Evolutionary conservation across 2,888 invertebrate genomes (phyloP), one percentile per base, ranked within the genome.

Genomic region (Watsonalla cultraria): DNA sequence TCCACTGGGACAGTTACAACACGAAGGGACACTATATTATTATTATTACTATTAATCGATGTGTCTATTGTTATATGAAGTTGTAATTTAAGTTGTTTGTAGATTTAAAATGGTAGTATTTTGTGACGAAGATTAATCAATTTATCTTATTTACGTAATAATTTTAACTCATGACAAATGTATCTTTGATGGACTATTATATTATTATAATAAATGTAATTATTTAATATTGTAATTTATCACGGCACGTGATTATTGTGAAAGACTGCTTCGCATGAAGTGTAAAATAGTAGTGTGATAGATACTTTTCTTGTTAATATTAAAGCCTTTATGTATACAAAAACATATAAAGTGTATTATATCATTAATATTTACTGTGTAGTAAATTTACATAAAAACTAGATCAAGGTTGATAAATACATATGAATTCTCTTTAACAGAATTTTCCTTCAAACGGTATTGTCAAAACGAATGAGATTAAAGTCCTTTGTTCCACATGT

Each of bases 41-140:
- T 48, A 59, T 56, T 52, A 64, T 65, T 59, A 65, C 68, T 67
- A 55, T 65, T 73, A 68, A 74, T 74, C 70, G 74, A 79, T 80
- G 78, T 82, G 73, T 80, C 77, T 74, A 77, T 76, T 82, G 77
- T 78, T 84, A 75, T 80, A 79, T 74, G 65, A 75, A 76, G 78
- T 72, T 80, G 79, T 85, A 84, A 80, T 85, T 83, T 81, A 83
- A 81, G 73, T 82, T 81, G 74, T 83, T 80, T 80, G 74, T 83
- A 84, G 81, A 70, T 72, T 76, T 76, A 64, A 70, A 60, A 70
- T 76, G 79, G 76, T 70, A 73, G 74, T 72, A 70, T 74, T 76
- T 77, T 78, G 74, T 24, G 24, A 24, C 24, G 68, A 80, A n/a
- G 34, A 35, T 48, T 34, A 76, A 72, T 71, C 55, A 62, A 68